These are phyloP conservation scores for Odiellus spinosus DNA, from an alignment of 2,888 invertebrate species.

Conservation along the genomic window DNA sequence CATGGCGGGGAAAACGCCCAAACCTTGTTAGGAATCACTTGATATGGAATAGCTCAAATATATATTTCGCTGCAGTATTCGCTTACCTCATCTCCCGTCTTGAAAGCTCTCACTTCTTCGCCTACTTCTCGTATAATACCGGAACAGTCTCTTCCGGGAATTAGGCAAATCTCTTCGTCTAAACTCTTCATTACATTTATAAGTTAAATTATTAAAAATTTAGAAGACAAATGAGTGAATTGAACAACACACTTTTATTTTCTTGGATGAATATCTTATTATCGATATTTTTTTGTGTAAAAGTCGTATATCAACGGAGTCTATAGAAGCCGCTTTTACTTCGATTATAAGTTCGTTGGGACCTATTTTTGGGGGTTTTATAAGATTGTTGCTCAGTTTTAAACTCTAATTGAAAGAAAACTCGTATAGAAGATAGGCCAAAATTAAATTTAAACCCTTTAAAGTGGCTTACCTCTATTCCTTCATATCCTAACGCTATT, in stretches of 20 bases:
- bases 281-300: conserved; percentile 40
- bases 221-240: no score
- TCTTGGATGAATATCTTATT: conserved; percentile 26
- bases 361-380: conserved; percentile 36
- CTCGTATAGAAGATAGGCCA: neutral
- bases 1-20: conserved; percentile 43
- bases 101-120: conserved; percentile 39
- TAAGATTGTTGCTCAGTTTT: conserved; percentile 37
- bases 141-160: conserved; percentile 45
- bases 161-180: conserved; percentile 33
- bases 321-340: conserved; percentile 44
- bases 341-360: conserved; percentile 42
- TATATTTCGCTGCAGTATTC: neutral
- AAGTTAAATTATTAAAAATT: no score
- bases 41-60: neutral
- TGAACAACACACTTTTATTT: conserved; percentile 17
- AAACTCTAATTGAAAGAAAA: conserved; percentile 33
- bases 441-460: no score
- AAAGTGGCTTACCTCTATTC: no score
- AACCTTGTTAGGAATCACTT: conserved; percentile 6
- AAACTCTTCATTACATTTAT: conserved; percentile 1
- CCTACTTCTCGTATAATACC: conserved; percentile 45
- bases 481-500: no score
- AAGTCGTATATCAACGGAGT: conserved; percentile 42
- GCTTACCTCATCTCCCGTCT: conserved; percentile 43